Base-by-base conservation (phyloP, 2,888 invertebrate genomes). In the Temnothorax unifasciatus region DNA sequence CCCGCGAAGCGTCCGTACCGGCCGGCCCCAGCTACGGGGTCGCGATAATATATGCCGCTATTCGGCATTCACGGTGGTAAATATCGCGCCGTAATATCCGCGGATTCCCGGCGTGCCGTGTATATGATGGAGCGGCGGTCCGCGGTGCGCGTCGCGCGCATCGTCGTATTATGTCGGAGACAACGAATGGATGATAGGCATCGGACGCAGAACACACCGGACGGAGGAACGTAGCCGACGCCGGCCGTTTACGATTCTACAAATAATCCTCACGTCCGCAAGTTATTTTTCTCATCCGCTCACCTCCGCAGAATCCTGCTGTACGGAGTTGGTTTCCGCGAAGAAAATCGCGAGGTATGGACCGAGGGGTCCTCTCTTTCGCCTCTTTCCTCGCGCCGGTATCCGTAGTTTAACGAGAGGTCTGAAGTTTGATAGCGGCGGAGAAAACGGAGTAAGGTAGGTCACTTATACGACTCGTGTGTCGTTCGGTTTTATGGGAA, bases 71-170 rank as follows among this genome's bases (percentile, higher is more conserved):
- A 66, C 76, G 86, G 74, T 77, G 81, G 89, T 89, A 89, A 89
- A 89, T 89, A 89, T 89, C 85, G 89, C 89, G 83, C 86, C 84
- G 88, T 86, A 89, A 89, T 89, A 89, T 86, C 81, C 86, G 82
- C 66, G 74, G 85, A 82, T 82, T 85, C 85, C 61, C 52, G 57
- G 63, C 82, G 64, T 64, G 59, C 77, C 71, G 82, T 38, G 68
- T 79, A 75, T 74, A 79, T 74, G 88, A 87, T 68, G 89, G 79
- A 81, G 66, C 84, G 84, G 50, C 57, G n/a, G 75, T 41, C 59
- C 47, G 61, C 50, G 44, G 75, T 41, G 64, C 47, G 61, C 50
- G 44, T 61, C 68, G 44, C 63, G 52, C 21, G 59, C 66, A 73
- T 84, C 82, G 76, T 84, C 82, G 84, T 57, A 75, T 86, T 83